phyloP scores from a whole-genome alignment of 2,888 invertebrate species.

The Synergus umbraculus region DNA sequence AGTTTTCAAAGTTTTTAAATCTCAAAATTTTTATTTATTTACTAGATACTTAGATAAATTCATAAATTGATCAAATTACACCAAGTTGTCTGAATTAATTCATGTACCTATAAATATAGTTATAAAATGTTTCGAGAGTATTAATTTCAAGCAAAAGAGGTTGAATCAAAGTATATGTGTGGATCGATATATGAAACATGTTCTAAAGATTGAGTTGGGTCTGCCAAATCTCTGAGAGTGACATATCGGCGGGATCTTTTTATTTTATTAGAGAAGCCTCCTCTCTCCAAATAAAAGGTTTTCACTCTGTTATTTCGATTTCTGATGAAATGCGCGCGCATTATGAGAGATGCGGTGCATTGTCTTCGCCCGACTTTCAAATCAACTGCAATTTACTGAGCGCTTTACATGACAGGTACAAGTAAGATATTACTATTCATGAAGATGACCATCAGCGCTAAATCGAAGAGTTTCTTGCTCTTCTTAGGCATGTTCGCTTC shows the following conservation, averaged over 20 bases:
- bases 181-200: neutral
- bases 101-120: too few species aligned
- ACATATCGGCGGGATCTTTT: neutral
- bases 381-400: neutral
- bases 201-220: neutral
- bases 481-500: neutral
- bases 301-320: neutral
- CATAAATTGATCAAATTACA: neutral
- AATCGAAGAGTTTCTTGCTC: constrained; percentile 10
- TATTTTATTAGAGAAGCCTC: neutral
- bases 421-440: constrained; percentile 35
- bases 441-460: neutral
- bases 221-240: neutral
- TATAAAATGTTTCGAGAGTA: neutral
- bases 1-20: too few species aligned
- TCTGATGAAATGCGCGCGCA: neutral
- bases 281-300: neutral
- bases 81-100: neutral
- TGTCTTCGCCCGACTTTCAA: neutral
- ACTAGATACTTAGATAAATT: too few species aligned
- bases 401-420: constrained; percentile 20
- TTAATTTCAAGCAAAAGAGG: neutral
- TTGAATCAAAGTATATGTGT: neutral
- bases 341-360: neutral
- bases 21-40: too few species aligned